phyloP scores from a whole-genome alignment of 2,113 vertebrate genomes.

The Rhinogobius similis region DNA sequence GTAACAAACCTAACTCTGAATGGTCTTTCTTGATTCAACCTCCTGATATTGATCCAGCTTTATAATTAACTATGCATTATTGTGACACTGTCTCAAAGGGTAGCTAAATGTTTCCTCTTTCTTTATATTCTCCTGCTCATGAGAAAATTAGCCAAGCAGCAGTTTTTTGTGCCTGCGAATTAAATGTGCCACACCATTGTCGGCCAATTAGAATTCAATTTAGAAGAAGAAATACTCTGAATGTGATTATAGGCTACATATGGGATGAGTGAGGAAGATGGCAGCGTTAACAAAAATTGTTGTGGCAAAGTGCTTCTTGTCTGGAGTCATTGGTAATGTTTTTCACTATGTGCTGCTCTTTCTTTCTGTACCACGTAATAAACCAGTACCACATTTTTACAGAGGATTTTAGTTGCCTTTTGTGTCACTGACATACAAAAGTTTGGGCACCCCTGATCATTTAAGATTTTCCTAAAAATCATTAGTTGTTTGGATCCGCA shows the following conservation, averaged over 20 bases:
- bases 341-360: constrained; percentile 46
- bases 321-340: constrained; percentile 19
- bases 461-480: no score
- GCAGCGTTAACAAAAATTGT: not conserved
- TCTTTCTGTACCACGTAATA: not conserved
- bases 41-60: no score
- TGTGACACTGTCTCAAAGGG: no score
- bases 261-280: constrained; percentile 1
- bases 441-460: no score
- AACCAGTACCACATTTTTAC: not conserved
- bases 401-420: constrained; percentile 35
- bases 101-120: not conserved
- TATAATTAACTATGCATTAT: no score
- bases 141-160: constrained; percentile 44
- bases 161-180: constrained; percentile 39
- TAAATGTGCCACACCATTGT: constrained; percentile 62
- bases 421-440: constrained; percentile 57
- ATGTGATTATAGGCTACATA: constrained; percentile 53
- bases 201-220: constrained; percentile 68
- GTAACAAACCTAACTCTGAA: no score
- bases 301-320: not conserved
- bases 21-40: no score
- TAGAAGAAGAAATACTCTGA: constrained; percentile 46
- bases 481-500: no score
- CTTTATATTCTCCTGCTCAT: constrained; percentile 30